Evolutionary conservation across 2,113 vertebrate species (phyloP).

Genomic region (Cranoglanis bouderius): DNA sequence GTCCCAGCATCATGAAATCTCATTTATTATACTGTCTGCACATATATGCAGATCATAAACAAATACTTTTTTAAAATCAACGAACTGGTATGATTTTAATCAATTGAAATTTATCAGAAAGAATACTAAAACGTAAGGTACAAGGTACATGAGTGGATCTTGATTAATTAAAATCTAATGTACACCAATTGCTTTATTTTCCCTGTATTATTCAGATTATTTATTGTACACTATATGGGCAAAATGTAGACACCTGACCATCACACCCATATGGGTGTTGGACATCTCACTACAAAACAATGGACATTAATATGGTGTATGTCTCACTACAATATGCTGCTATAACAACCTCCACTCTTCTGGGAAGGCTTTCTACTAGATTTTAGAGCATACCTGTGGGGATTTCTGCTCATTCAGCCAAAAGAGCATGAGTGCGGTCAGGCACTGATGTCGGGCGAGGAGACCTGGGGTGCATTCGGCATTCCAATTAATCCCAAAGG

Average conservation of each 20-base stretch:
- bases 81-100: neutral
- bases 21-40: neutral
- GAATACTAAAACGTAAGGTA: neutral
- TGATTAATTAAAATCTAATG: neutral
- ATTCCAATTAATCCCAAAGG: neutral
- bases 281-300: neutral
- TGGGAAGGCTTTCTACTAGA: neutral
- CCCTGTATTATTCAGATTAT: neutral
- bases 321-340: neutral
- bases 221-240: neutral
- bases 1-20: neutral
- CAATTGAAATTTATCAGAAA: neutral
- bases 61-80: neutral
- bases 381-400: neutral
- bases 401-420: neutral
- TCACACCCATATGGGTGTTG: neutral
- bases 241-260: neutral
- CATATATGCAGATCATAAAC: neutral
- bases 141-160: neutral
- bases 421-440: neutral
- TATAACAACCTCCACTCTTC: neutral
- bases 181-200: neutral
- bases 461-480: neutral
- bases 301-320: neutral
- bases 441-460: neutral